Evolutionary conservation across 1,140 invertebrate genomes (phyloP).

Genomic region (Drosophila persimilis): DNA sequence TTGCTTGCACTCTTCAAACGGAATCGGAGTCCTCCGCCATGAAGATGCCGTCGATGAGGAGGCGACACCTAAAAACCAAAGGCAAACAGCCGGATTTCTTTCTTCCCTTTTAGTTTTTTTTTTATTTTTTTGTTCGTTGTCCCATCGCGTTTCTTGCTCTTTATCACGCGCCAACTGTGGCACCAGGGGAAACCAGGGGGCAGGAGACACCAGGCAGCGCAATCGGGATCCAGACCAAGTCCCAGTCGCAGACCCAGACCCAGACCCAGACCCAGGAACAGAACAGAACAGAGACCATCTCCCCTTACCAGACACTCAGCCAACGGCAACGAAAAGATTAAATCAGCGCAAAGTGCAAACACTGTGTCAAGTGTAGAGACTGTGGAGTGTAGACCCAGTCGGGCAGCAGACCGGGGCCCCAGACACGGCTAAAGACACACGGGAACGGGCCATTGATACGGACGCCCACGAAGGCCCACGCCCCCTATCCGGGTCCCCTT

Average conservation of each 20-base stretch:
- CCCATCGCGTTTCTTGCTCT: conserved; percentile 50
- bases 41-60: conserved; percentile 4
- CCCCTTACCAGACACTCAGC: conserved; percentile 39
- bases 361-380: conserved; percentile 74
- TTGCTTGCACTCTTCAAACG: conserved; percentile 36
- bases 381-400: not conserved
- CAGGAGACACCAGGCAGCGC: conserved; percentile 5
- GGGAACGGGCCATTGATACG: conserved; percentile 58
- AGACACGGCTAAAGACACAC: conserved; percentile 47
- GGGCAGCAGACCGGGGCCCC: conserved; percentile 9
- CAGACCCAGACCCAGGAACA: conserved; percentile 11
- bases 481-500: no score
- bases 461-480: conserved; percentile 2
- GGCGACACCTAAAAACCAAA: conserved; percentile 44
- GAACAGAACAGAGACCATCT: conserved; percentile 3
- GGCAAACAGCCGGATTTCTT: conserved; percentile 46
- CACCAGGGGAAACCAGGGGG: conserved; percentile 23
- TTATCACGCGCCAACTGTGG: conserved; percentile 71
- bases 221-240: conserved; percentile 37
- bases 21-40: conserved; percentile 7
- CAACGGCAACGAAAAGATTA: conserved; percentile 67
- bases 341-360: conserved; percentile 77
- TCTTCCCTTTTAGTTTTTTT: not conserved
- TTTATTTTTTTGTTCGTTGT: not conserved
- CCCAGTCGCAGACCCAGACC: conserved; percentile 24